These are phyloP conservation scores for Hirudo medicinalis DNA, from an alignment of 1,140 invertebrate genomes.

Conservation along the genomic window DNA sequence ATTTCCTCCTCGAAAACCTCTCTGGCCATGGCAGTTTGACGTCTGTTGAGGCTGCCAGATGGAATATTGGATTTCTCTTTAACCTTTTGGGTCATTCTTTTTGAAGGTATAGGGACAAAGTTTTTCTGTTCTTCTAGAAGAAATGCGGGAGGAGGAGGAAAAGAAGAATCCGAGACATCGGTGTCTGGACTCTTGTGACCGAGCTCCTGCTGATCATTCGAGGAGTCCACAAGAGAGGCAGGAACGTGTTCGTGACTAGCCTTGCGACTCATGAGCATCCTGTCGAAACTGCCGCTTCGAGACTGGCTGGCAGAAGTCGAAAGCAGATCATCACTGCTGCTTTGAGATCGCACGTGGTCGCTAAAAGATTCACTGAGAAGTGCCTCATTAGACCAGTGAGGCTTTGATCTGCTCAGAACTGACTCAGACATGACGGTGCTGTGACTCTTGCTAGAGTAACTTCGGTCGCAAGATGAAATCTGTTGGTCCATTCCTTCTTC, in stretches of 20 bases:
- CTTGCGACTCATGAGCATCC: slow-evolving; percentile 32
- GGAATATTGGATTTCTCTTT: neutral
- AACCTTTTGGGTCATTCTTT: neutral
- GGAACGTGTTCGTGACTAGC: neutral
- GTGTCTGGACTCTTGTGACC: slow-evolving; percentile 48
- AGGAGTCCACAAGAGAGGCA: neutral
- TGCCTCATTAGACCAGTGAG: neutral
- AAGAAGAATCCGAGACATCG: slow-evolving; percentile 44
- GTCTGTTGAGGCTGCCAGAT: neutral
- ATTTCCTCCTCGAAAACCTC: neutral
- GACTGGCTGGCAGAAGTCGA: slow-evolving; percentile 22
- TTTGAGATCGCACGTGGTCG: slow-evolving; percentile 21
- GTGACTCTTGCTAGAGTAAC: neutral
- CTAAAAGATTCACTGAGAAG: slow-evolving; percentile 7
- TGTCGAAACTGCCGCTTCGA: slow-evolving; percentile 29
- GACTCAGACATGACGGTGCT: slow-evolving; percentile 16
- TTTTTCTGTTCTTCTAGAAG: slow-evolving; percentile 14
- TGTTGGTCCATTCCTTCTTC: neutral
- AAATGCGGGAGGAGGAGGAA: slow-evolving; percentile 23
- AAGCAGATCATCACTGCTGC: slow-evolving; percentile 21
- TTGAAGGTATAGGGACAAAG: neutral
- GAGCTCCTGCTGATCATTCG: slow-evolving; percentile 27
- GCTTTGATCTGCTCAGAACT: neutral
- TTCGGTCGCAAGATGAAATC: neutral
- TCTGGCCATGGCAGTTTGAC: neutral